Conservation (phyloP, 2,888 invertebrate genomes). For the Philaethria dido region DNA sequence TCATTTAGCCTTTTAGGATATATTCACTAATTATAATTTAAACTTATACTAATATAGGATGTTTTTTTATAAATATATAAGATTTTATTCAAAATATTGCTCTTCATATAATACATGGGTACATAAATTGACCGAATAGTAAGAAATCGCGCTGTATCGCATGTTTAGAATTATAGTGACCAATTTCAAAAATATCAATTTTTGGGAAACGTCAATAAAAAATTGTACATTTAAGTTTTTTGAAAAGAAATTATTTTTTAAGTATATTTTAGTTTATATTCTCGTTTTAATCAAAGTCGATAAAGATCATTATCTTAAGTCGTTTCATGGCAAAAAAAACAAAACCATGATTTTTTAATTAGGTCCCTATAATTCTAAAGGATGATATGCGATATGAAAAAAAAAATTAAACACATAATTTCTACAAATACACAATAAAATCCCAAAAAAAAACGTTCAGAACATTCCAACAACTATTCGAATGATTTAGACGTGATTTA, state of each 20-base stretch:
- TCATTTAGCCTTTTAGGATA: conserved; percentile 23
- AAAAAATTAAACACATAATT: not conserved
- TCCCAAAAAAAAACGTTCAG: not conserved
- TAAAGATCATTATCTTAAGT: too few species aligned
- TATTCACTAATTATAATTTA: conserved; percentile 24
- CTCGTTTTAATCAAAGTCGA: too few species aligned
- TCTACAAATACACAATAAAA: conserved; percentile 3
- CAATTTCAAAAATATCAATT: too few species aligned
- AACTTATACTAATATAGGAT: conserved; percentile 29
- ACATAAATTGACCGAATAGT: not conserved
- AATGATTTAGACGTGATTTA: conserved; percentile 2
- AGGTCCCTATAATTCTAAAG: too few species aligned
- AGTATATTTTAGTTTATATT: too few species aligned
- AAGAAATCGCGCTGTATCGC: not conserved
- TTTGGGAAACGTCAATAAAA: too few species aligned
- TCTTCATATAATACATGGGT: too few species aligned
- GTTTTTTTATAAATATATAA: conserved; percentile 4
- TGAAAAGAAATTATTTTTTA: too few species aligned
- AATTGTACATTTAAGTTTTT: too few species aligned
- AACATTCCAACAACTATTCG: conserved; percentile 4
- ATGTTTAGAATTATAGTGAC: not conserved
- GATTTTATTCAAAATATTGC: conserved; percentile 19
- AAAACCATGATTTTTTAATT: too few species aligned
- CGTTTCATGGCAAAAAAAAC: too few species aligned
- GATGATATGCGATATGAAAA: too few species aligned